phyloP scores from a whole-genome alignment of 2,113 vertebrate species.

The Sturnus vulgaris region DNA sequence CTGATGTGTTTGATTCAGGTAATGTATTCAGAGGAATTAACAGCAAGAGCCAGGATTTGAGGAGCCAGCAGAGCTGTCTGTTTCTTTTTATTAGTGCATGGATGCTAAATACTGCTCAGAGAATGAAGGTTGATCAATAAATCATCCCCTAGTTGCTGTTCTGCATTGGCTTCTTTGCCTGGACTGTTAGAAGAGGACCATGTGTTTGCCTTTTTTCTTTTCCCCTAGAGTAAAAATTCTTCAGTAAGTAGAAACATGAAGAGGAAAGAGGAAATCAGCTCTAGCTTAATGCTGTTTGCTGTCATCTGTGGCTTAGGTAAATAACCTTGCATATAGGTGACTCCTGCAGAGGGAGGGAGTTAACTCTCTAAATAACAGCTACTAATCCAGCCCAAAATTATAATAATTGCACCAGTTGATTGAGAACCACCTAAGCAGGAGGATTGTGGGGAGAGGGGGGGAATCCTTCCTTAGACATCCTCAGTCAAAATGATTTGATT shows the following conservation, averaged over 20 bases:
- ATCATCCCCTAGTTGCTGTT: conserved; percentile 35
- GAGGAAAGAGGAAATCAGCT: background rate
- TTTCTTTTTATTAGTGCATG: conserved; percentile 36
- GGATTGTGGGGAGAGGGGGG: fast-evolving
- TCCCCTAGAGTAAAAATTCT: background rate
- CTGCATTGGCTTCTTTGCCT: background rate
- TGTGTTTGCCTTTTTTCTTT: conserved; percentile 30
- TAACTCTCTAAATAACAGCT: background rate
- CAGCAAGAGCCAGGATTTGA: conserved; percentile 4
- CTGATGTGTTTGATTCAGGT: conserved; percentile 40
- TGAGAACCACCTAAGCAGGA: background rate
- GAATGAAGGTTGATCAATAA: conserved; percentile 45
- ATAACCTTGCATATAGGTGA: background rate
- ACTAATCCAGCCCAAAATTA: background rate
- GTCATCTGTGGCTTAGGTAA: background rate
- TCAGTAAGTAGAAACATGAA: background rate
- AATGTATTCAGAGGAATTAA: conserved; percentile 49
- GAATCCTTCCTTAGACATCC: background rate
- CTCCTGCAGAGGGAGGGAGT: background rate
- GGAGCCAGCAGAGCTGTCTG: conserved; percentile 41
- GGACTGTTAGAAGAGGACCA: background rate
- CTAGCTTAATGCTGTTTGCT: background rate
- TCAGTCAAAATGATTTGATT: background rate
- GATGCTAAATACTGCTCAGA: conserved; percentile 50
- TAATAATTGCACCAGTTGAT: background rate